A percentile compares a stretch with the other conserved stretches of the same genome.
Evolutionary conservation across 37 sponge, comb jelly and placozoan species (phyloP).

Genomic region (Axinella damicornis): DNA sequence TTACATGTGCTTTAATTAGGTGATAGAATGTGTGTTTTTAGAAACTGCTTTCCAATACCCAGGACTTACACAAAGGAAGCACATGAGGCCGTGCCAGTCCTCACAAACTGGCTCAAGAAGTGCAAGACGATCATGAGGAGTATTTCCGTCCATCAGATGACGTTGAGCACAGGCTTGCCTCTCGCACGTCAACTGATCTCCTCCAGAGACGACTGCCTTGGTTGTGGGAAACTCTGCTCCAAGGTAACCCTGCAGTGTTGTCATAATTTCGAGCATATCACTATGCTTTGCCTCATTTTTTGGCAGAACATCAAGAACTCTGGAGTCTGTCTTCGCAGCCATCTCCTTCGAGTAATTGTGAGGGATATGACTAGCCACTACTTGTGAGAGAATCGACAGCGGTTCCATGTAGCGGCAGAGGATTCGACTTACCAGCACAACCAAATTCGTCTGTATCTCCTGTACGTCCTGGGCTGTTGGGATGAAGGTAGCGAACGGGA

Average conservation of each 20-base stretch:
- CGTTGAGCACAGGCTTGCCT: background rate
- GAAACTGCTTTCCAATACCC: background rate
- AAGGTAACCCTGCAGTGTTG: constrained; percentile 30
- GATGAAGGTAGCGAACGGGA: background rate
- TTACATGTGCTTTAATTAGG: too few relatives aligned
- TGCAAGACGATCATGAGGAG: constrained; percentile 1
- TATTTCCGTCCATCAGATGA: constrained; percentile 21
- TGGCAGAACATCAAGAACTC: constrained; percentile 35
- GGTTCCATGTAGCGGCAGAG: background rate
- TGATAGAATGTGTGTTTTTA: constrained; percentile 7
- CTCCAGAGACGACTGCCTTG: constrained; percentile 13
- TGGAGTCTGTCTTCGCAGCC: constrained; percentile 11
- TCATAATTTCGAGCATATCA: constrained; percentile 52
- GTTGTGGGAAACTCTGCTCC: background rate
- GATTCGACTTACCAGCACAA: background rate
- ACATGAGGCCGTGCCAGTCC: constrained; percentile 24
- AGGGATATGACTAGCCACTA: constrained; percentile 23
- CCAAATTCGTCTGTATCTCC: background rate
- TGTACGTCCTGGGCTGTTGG: constrained; percentile 12
- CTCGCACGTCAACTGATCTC: constrained; percentile 32
- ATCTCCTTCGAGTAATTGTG: constrained; percentile 39
- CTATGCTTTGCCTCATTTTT: constrained; percentile 37
- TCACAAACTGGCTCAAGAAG: constrained; percentile 17
- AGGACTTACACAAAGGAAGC: constrained; percentile 11
- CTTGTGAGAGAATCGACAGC: background rate